Evolutionary conservation across 2,113 vertebrate genomes (phyloP), one percentile per base, ranked within the genome.

Genomic region (Ciconia stormi): DNA sequence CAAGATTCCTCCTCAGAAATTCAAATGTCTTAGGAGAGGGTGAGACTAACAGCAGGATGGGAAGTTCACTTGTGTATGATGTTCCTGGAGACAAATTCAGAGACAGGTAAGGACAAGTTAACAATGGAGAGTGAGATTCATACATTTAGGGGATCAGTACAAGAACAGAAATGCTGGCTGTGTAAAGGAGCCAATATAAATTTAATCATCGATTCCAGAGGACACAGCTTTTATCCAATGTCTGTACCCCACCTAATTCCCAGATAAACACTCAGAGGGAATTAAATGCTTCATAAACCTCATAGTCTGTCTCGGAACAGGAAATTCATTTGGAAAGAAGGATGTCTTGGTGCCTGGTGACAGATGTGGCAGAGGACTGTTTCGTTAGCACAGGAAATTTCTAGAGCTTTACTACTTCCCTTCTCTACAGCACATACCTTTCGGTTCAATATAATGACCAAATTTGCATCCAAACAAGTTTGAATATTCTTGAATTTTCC

Each of bases 381-480:
- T 92, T 85, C 30, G 22, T 78, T 87, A 78, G 66, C 59, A 78
- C 34, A 50, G 80, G 58, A 94, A 93, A 81, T 66, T 92, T 94
- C 92, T 89, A 82, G 72, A 89, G 62, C 67, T 93, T 76, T 70
- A 36, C 66, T 42, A 9, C 49, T 80, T 87, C 79, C 69, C 36
- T 79, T 58, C 59, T 78, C 59, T 61, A 26, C n/a, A 93, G 61
- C 63, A 62, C 21, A 36, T 40, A 73, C 27, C 67, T 91, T 95
- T 82, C 0, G 0, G 22, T 67, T 87, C 81, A 70, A 36, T 52
- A 49, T 82, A 97, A 94, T 70, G 69, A 92, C 73, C 81, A 86
- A 93, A 96, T 97, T 77, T 96, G 92, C 94, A 97, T 97, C 95
- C 94, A 96, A 97, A 96, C 94, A 96, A 95, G 84, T 92, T 71